Conservation (phyloP, 2,113 vertebrate species). For the Ceuthmochares aereus region DNA sequence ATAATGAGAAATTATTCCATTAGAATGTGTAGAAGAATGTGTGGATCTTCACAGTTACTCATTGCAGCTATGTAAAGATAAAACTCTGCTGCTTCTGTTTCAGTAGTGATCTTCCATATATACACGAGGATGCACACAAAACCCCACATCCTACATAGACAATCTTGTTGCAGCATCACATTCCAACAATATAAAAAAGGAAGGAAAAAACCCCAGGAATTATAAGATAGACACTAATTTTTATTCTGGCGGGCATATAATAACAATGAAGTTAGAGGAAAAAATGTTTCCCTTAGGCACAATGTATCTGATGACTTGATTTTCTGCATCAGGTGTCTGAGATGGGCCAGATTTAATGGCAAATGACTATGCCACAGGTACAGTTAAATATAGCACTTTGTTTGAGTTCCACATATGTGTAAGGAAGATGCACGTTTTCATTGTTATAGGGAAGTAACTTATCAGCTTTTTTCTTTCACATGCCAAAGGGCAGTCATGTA, state of each 20-base stretch:
- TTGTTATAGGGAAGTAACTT: not conserved
- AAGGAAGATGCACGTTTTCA: not conserved
- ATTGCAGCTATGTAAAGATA: not conserved
- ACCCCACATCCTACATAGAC: rapidly evolving
- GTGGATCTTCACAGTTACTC: not conserved
- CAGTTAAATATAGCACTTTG: not conserved
- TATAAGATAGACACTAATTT: not conserved
- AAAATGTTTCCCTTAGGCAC: not conserved
- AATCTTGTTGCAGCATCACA: not conserved
- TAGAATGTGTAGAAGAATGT: not conserved
- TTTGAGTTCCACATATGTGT: not conserved
- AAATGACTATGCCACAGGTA: not conserved
- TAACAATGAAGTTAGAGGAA: not conserved
- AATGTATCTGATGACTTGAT: not conserved
- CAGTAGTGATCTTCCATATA: not conserved
- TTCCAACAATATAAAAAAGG: not conserved
- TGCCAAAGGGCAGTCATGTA: not conserved
- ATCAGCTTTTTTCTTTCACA: not conserved
- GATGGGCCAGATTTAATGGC: not conserved
- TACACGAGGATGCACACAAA: not conserved
- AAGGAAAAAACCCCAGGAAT: not conserved
- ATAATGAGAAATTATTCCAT: not conserved
- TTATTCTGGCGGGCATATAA: not conserved
- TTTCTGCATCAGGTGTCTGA: not conserved
- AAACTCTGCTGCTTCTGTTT: not conserved